Percentiles rank a stretch among this genome's conserved stretches.
phyloP scores from a whole-genome alignment of 2,797 vertebrate species.

The Cuculus canorus region DNA sequence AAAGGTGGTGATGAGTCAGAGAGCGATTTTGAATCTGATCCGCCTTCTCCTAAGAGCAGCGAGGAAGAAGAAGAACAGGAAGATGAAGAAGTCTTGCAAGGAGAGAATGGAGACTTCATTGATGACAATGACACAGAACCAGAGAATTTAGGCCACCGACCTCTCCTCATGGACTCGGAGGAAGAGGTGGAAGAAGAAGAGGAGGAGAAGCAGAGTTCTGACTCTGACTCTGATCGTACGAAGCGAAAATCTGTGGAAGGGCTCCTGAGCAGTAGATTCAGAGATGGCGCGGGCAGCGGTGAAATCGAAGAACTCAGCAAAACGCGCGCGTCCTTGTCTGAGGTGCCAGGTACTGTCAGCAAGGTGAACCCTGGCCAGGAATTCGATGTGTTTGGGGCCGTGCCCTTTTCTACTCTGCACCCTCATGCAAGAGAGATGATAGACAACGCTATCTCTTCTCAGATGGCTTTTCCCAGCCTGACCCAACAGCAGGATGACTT shows the following conservation, averaged over 20 bases:
- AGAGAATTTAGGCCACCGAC: constrained; percentile 88
- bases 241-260: constrained; percentile 64
- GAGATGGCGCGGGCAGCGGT: not conserved
- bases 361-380: constrained; percentile 33
- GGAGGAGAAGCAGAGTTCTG: constrained; percentile 87
- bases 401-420: constrained; percentile 83
- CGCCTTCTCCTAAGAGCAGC: constrained; percentile 94
- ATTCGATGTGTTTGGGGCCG: constrained; percentile 90
- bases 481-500: constrained; percentile 83
- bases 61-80: constrained; percentile 90
- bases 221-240: constrained; percentile 83
- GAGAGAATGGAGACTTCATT: constrained; percentile 85
- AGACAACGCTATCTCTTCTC: constrained; percentile 70
- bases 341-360: constrained; percentile 19
- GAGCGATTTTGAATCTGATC: constrained; percentile 97
- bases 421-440: constrained; percentile 37
- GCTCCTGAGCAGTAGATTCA: constrained; percentile 38
- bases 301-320: constrained; percentile 26
- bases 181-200: constrained; percentile 87
- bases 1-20: constrained; percentile 86
- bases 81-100: constrained; percentile 90
- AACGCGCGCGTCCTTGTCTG: constrained; percentile 5
- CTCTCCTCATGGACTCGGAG: constrained; percentile 93
- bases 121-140: constrained; percentile 84
- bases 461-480: not conserved